Conservation (phyloP, 2,797 vertebrate species). For the Sciaenops ocellatus region DNA sequence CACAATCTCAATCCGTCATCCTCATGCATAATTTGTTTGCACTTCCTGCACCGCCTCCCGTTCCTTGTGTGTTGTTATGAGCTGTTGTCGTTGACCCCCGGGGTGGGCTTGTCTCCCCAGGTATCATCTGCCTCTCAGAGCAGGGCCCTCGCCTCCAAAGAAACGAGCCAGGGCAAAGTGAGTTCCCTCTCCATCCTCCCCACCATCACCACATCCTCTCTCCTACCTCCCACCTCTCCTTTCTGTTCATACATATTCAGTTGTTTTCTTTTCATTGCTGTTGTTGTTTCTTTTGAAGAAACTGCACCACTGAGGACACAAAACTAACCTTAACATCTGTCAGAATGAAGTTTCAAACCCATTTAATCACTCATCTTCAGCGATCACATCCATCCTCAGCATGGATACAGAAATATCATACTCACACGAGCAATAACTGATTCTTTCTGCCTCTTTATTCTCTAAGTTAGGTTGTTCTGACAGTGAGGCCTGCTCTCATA, state of each 20-base stretch:
- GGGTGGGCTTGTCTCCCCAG: constrained; percentile 81
- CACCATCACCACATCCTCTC: constrained; percentile 23
- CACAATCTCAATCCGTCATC: neutral
- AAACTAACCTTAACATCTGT: neutral
- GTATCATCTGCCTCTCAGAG: constrained; percentile 80
- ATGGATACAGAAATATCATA: neutral
- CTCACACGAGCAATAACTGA: neutral
- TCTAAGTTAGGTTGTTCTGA: neutral
- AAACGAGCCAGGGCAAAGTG: constrained; percentile 86
- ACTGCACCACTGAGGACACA: neutral
- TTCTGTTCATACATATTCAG: constrained; percentile 21
- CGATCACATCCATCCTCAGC: neutral
- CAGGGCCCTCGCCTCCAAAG: constrained; percentile 81
- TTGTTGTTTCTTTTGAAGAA: neutral
- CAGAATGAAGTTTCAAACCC: neutral
- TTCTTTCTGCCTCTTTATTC: neutral
- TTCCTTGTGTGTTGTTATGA: constrained; percentile 36
- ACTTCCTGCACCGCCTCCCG: constrained; percentile 3
- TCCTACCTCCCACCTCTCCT: constrained; percentile 10
- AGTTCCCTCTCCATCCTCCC: constrained; percentile 75
- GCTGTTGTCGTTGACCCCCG: constrained; percentile 61
- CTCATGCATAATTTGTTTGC: neutral
- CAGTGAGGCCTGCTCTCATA: neutral
- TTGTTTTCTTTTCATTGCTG: neutral
- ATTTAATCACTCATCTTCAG: neutral